phyloP scores from a whole-genome alignment of 1,140 invertebrate species.

The Micrasema minimum region DNA sequence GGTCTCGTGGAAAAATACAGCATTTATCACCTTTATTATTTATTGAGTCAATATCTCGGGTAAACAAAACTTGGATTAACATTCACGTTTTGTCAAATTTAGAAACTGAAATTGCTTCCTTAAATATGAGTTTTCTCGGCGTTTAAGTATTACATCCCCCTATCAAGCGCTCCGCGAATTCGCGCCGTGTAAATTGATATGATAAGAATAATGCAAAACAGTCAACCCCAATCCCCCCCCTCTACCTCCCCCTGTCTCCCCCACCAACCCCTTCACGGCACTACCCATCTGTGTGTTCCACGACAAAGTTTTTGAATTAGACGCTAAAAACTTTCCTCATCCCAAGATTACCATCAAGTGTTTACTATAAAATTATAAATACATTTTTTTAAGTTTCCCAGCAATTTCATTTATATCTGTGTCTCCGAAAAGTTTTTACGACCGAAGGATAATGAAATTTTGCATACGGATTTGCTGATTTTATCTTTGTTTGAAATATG shows the following conservation, averaged over 20 bases:
- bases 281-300: constrained; percentile 23
- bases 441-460: constrained; percentile 17
- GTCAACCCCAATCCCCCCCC: background rate
- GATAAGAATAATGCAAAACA: constrained; percentile 24
- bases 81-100: background rate
- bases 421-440: constrained; percentile 49
- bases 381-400: constrained; percentile 51
- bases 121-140: background rate
- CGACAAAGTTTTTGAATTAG: constrained; percentile 68
- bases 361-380: constrained; percentile 62
- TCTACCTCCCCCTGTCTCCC: background rate
- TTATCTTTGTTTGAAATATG: background rate
- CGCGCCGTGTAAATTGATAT: constrained; percentile 22
- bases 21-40: too few relatives aligned
- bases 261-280: background rate
- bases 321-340: constrained; percentile 69
- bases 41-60: too few relatives aligned
- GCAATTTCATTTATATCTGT: constrained; percentile 52
- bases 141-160: background rate
- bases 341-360: constrained; percentile 69
- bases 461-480: constrained; percentile 18
- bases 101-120: background rate
- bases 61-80: background rate
- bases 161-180: background rate
- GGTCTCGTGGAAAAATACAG: too few relatives aligned